A percentile compares a stretch with the other conserved stretches of the same genome.
Evolutionary conservation across 2,888 invertebrate genomes (phyloP).

Genomic region (Agapetus fuscipes): DNA sequence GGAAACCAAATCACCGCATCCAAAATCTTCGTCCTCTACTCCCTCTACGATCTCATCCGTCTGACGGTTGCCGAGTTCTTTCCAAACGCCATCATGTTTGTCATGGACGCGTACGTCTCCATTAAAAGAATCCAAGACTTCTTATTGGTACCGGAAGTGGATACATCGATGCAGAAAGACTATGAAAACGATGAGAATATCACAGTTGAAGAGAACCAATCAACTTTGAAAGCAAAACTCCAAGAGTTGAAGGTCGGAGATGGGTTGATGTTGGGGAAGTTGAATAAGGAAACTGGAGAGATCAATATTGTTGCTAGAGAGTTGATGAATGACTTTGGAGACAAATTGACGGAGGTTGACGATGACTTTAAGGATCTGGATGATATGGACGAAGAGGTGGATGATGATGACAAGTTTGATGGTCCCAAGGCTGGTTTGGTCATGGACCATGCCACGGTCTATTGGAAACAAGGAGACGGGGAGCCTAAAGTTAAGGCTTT

Average conservation of each 20-base stretch:
- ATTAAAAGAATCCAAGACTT: constrained; percentile 61
- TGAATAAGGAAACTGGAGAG: not conserved
- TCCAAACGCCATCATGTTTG: constrained; percentile 66
- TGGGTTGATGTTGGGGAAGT: constrained; percentile 22
- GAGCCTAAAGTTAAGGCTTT: constrained; percentile 28
- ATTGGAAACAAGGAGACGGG: constrained; percentile 8
- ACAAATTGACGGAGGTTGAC: constrained; percentile 16
- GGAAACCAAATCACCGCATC: constrained; percentile 62
- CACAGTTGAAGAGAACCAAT: constrained; percentile 4
- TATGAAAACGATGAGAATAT: constrained; percentile 2
- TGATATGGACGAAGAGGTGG: too few species aligned
- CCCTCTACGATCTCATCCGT: constrained; percentile 71
- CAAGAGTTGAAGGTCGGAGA: constrained; percentile 23
- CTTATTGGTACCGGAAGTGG: constrained; percentile 37
- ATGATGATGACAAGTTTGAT: not conserved
- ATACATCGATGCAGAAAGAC: constrained; percentile 8
- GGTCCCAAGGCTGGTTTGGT: too few species aligned
- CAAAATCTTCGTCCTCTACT: constrained; percentile 67
- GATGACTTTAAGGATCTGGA: constrained; percentile 4
- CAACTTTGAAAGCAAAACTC: constrained; percentile 19
- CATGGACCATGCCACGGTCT: constrained; percentile 10
- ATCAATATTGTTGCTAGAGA: not conserved
- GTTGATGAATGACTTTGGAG: not conserved
- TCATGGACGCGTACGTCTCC: constrained; percentile 68
- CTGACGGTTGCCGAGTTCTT: constrained; percentile 72